Evolutionary conservation across 2,113 vertebrate genomes (phyloP).

Genomic region (Podarcis muralis): DNA sequence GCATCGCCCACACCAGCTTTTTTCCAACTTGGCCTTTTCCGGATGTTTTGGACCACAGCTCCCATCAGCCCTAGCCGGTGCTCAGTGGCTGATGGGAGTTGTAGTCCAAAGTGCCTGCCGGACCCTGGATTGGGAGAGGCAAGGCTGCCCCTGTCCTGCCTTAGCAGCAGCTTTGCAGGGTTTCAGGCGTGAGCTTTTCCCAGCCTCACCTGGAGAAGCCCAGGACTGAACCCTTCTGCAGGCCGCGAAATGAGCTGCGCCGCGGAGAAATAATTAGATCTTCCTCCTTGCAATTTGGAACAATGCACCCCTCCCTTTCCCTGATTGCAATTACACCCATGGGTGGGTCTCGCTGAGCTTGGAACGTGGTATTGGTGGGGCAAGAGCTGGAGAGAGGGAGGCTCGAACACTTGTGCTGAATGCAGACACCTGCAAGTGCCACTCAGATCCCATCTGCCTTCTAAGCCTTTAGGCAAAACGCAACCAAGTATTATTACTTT

Average conservation of each 20-base stretch:
- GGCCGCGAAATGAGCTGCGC: not conserved
- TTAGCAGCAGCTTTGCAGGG: not conserved
- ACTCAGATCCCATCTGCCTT: not conserved
- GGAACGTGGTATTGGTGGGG: not conserved
- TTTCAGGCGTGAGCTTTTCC: not conserved
- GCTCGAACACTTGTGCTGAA: not conserved
- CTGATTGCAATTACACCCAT: not conserved
- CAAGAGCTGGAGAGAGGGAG: not conserved
- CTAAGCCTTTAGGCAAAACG: not conserved
- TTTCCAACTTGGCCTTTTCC: no score
- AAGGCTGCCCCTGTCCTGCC: not conserved
- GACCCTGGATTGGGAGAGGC: not conserved
- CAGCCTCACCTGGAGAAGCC: not conserved
- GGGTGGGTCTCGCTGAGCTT: not conserved
- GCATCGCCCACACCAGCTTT: not conserved
- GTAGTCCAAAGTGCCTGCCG: not conserved
- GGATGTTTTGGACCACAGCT: not conserved
- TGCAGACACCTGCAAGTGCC: not conserved
- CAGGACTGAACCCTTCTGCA: no score
- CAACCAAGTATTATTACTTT: not conserved
- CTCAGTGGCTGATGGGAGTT: not conserved
- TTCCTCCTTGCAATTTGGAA: not conserved
- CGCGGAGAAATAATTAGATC: not conserved
- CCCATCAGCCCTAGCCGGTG: not conserved
- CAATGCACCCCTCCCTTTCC: not conserved